Evolutionary conservation across 2,797 vertebrate species (phyloP), one percentile per base, ranked within the genome.

Genomic region (Hoplostethus atlanticus): DNA sequence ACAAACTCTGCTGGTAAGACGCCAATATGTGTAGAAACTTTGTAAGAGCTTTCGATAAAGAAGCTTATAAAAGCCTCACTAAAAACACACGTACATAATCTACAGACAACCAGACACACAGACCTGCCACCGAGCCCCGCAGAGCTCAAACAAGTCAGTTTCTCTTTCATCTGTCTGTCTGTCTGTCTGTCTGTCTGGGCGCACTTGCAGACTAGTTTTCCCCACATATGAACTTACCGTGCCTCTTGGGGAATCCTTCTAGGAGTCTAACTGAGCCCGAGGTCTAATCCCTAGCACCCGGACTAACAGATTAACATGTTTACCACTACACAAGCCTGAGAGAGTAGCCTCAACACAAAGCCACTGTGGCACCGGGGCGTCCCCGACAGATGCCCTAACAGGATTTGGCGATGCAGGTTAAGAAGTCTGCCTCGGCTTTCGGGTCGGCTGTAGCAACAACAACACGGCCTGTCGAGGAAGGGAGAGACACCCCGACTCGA

Each of bases 261-360:
- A 8, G 3, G 59, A 48, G 68, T 72, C 66, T 36, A 54, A 80
- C 44, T 53, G 61, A 83, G 81, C 58, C 54, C 0, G 36, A 40
- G 59, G 62, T 65, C 74, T 57, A 54, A 59, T 64, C 11, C 16
- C 15, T 2, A 42, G 50, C 44, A 28, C 47, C 10, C 64, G 58
- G 58, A 79, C 60, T 36, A 58, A 77, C 68, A 77, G 77, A 86
- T 89, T 84, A 89, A 21, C 54, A 28, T 58, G 64, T 84, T 88
- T 86, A 85, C 79, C 61, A 57, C 54, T 0, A 28, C 38, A 16
- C 51, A 9, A 10, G 58, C 64, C 61, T 51, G 64, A 75, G 55
- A 73, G 54, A 42, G 53, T 12, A 16, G 38, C 16, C 13, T 16
- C 21, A 36, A 25, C 67, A 13, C 55, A 0, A 16, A 83, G 44